Evolutionary conservation across 2,113 vertebrate species (phyloP).

Genomic region (Litocranius walleri): DNA sequence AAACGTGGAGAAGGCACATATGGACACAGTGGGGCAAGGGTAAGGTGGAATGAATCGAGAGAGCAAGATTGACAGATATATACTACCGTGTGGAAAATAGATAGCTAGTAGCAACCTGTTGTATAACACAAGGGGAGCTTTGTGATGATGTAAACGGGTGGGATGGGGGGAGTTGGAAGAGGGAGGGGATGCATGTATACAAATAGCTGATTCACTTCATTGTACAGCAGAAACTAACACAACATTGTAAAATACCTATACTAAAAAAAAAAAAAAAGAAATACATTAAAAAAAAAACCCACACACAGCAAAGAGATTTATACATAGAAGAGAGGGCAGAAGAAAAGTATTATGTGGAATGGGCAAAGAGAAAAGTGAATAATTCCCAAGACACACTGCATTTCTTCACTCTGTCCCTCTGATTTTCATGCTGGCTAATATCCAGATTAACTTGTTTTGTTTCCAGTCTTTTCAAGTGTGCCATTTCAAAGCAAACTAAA

Average conservation of each 20-base stretch:
- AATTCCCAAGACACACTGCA: neutral
- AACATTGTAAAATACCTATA: neutral
- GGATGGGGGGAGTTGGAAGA: too few species aligned
- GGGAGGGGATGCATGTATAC: neutral
- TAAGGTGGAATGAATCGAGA: neutral
- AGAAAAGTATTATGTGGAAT: rapidly evolving
- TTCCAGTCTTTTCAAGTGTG: neutral
- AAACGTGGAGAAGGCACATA: neutral
- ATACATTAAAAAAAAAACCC: neutral
- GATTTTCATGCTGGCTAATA: neutral
- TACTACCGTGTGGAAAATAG: neutral
- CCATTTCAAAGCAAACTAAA: neutral
- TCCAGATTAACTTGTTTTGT: neutral
- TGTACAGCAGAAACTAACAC: neutral
- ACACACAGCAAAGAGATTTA: neutral
- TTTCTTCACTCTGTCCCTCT: neutral
- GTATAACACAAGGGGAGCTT: neutral
- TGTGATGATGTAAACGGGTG: neutral
- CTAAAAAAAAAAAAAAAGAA: too few species aligned
- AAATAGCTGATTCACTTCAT: neutral
- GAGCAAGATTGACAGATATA: neutral
- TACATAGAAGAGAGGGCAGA: neutral
- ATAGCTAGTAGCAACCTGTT: neutral
- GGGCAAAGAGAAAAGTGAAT: neutral
- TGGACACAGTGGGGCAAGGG: neutral